Evolutionary conservation across 2,113 vertebrate genomes (phyloP), one percentile per base, ranked within the genome.

Genomic region (Cebus imitator): DNA sequence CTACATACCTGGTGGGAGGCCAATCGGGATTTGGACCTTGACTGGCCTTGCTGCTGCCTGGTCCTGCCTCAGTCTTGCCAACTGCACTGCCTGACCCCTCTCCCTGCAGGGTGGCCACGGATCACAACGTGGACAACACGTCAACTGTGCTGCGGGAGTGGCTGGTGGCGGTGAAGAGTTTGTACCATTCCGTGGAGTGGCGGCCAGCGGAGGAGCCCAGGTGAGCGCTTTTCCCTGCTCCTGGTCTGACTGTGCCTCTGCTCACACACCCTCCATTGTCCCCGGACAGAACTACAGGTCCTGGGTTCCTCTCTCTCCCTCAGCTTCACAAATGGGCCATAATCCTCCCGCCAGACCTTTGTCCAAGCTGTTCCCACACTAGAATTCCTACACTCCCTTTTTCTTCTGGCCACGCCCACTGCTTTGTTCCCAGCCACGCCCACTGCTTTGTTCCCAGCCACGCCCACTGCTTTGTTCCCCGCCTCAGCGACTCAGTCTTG

Each of bases 171-270:
- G 98, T 99, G 40, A 99, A 99, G 98, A 99, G 96, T 18, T 95
- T 99, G 80, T 99, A 99, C 97, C 99, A 99, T 97, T 98, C 99
- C 0, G 99, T 99, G 95, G 99, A 99, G 97, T 99, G 99, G 99
- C 98, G 99, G 90, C 99, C 99, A 0, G 98, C 99, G n/a, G 99
- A 99, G 55, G 97, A 99, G 12, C 99, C 99, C 48, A 98, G 98
- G 99, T 99, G 95, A 97, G 96, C 5, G 1, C n/a, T 5, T 64
- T 64, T 64, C 61, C 52, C 82, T 57, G 66, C 58, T 45, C 17
- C 8, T 11, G 3, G 55, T 21, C 13, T 8, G 32, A 20, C 45
- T 32, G 8, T 7, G 9, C 12, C 17, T 20, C 25, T 23, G 17
- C 11, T 30, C 72, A 37, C 25, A 13, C 37, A 21, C n/a, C 43